Base-by-base conservation (phyloP, 2,888 invertebrate genomes). In the Macaria liturata region DNA sequence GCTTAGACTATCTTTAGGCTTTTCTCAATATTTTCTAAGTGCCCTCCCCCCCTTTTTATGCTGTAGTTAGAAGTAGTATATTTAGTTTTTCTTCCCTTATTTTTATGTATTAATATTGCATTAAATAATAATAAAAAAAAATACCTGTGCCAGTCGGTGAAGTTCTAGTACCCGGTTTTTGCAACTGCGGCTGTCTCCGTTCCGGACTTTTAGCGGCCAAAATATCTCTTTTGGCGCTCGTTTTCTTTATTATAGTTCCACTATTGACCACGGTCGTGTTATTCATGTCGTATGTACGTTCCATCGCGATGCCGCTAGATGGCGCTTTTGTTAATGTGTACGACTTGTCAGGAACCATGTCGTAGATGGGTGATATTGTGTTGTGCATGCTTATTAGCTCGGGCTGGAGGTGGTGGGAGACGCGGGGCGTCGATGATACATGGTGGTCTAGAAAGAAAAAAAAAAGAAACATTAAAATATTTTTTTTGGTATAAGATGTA, bases 311-410 rank as follows among this genome's bases (percentile, higher is more conserved):
- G 3, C 9, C 3, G 5, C 70, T 71, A 0, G 73, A 49, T 32
- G 74, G 64, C 0, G 65, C 75, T 59, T 83, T 86, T 0, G 80
- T 71, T 0, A 85, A 49, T 0, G 84, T 83, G 62, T 84, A 88
- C 0, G 88, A 84, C 53, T 88, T 86, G 42, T 86, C 88, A 52
- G 83, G 80, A 0, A 80, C 51, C 71, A 79, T 76, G 45, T 88
- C 88, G 78, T 83, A 89, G 9, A 92, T 92, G 0, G 92, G 92
- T 0, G 92, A 92, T 73, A 92, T 86, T 0, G 88, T 88, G 47
- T 76, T 82, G 69, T 88, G 85, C 9, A 90, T 67, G 58, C 84
- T 79, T 40, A 89, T 64, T 0, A 89, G 64, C 7, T 88, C 87
- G 50, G 68, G 74, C 63, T 80, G 82, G 1, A 73, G 75, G 37